Base-by-base conservation (phyloP, 2,888 invertebrate species). In the Tetramorium bicarinatum region DNA sequence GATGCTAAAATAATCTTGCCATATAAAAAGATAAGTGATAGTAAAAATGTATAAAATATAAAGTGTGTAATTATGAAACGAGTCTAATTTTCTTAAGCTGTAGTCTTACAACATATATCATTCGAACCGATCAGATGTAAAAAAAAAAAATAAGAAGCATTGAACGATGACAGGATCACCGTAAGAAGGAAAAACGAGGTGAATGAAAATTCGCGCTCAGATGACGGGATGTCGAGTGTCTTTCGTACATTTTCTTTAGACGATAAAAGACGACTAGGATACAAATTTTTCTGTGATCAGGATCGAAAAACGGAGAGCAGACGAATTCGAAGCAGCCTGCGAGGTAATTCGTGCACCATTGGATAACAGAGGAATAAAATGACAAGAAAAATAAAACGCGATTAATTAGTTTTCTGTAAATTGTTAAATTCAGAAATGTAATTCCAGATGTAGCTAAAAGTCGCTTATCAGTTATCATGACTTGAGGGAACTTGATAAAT, bases 381-480 rank as follows among this genome's bases (percentile, higher is more conserved):
- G 62, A 4, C 4, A 52, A 52, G 9, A 52, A 9, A n/a, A n/a
- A 47, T 61, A 62, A 56, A 75, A 74, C 34, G 59, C 74, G 83
- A 89, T 87, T 82, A 83, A 86, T 85, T 81, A 83, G 64, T 49
- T 87, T 64, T 38, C 15, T 52, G 49, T 64, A 71, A 74, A 82
- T 59, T 47, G 69, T 56, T 61, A 82, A 61, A 52, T 44, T 41
- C 64, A 21, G 29, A 54, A 74, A 59, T 29, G 38, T 61, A 74
- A 69, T 61, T 47, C 15, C 18, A 49, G 21, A 83, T 59, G 72
- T 54, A 75, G 79, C 82, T 69, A 38, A 77, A 81, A 79, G 41
- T 18, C 64, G 67, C 25, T 67, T 29, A 49, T 62, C 41, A 47
- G 38, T 38, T 62, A 62, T 75, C 38, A 49, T 21, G 38, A 9